A percentile compares a stretch with the other conserved stretches of the same genome.
Conservation (phyloP, 2,113 vertebrate genomes). For the Silurus asotus region DNA sequence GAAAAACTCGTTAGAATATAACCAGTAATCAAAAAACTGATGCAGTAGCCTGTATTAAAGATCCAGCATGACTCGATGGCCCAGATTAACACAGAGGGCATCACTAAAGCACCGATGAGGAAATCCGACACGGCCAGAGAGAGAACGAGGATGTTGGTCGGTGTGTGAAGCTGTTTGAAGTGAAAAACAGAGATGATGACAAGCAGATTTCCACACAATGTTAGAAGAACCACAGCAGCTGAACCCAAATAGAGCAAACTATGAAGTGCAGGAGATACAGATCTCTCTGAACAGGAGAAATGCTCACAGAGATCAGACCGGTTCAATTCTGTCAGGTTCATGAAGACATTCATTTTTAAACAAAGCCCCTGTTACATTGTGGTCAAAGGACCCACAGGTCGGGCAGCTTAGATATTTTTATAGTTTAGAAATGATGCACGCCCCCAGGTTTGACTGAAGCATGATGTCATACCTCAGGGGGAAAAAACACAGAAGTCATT, state of each 20-base stretch:
- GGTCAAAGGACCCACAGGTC: neutral
- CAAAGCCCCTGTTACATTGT: neutral
- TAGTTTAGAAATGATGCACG: neutral
- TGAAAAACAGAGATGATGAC: neutral
- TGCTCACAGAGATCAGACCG: neutral
- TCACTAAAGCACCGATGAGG: neutral
- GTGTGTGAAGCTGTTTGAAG: slow-evolving; percentile 6
- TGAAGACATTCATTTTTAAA: neutral
- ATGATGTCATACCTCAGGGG: neutral
- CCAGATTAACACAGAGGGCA: neutral
- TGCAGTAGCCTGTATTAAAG: slow-evolving; percentile 33
- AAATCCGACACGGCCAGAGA: neutral
- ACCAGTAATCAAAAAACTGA: slow-evolving; percentile 3
- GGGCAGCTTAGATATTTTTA: neutral
- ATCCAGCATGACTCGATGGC: neutral
- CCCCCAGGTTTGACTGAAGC: neutral
- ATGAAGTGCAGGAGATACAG: neutral
- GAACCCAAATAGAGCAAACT: neutral
- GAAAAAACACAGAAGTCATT: too few species aligned
- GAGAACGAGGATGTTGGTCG: neutral
- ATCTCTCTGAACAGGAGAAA: slow-evolving; percentile 1
- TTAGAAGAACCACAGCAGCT: slow-evolving; percentile 1
- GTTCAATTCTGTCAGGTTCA: neutral
- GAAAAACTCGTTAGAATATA: slow-evolving; percentile 13
- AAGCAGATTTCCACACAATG: neutral